phyloP scores from a whole-genome alignment of 2,888 invertebrate genomes.

The Heliconius erato region DNA sequence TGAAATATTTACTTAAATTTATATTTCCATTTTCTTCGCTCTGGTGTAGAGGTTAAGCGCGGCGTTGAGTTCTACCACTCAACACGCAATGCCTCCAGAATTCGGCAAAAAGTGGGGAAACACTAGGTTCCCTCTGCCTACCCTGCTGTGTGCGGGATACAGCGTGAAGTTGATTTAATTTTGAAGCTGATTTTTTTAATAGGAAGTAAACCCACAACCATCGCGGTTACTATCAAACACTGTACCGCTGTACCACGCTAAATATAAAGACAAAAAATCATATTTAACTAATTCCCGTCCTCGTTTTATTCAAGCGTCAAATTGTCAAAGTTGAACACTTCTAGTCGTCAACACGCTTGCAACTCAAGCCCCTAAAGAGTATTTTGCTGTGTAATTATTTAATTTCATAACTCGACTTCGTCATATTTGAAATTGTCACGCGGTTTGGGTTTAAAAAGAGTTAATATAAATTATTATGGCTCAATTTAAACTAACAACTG shows the following conservation, averaged over 20 bases:
- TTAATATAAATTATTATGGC: constrained; percentile 7
- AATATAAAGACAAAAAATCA: not conserved
- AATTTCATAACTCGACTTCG: constrained; percentile 1
- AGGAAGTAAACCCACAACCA: not conserved
- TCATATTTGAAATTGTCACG: constrained; percentile 11
- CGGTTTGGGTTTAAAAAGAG: not conserved
- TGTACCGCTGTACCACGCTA: not conserved
- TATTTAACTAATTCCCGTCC: not conserved
- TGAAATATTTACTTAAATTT: no score
- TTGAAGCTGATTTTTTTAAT: not conserved
- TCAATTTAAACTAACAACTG: not conserved
- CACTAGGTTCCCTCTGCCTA: no score
- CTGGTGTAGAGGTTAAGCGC: no score
- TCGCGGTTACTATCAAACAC: not conserved
- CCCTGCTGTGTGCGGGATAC: no score
- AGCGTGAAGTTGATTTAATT: no score
- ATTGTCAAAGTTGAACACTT: constrained; percentile 5
- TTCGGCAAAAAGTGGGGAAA: no score
- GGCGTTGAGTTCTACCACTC: no score
- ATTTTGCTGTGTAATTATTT: constrained; percentile 16
- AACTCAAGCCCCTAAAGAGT: constrained; percentile 2
- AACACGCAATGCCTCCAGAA: no score
- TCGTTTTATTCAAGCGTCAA: not conserved
- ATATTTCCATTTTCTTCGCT: no score
- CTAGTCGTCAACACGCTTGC: not conserved